Evolutionary conservation across 2,797 vertebrate species (phyloP), one percentile per base, ranked within the genome.

Genomic region (Gastrophryne carolinensis): DNA sequence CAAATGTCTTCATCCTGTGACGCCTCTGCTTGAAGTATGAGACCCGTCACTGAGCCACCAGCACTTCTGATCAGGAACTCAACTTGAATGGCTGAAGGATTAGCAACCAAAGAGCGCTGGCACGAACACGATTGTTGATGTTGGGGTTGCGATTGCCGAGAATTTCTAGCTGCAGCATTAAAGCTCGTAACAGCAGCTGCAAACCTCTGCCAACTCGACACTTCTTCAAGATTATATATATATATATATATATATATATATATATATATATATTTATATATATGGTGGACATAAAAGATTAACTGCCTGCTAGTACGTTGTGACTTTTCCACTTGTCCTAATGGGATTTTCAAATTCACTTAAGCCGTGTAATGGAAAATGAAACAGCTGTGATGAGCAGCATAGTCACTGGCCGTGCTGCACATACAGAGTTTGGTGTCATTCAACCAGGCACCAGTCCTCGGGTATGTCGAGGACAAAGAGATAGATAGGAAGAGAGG

Each of bases 261-360:
- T n/a, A n/a, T n/a, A n/a, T n/a, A n/a, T n/a, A n/a, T n/a, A n/a
- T n/a, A n/a, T n/a, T 26, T 30, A 3, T 56, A 53, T 29, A 69
- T 29, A 5, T 32, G 7, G 24, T 10, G 8, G 3, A 69, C 21
- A 69, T 68, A 34, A 68, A 68, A 68, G 65, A 27, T 24, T 9
- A 24, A 26, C 47, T 26, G 23, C 50, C 34, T n/a, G 26, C 23
- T 37, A 50, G 44, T 50, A 65, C 35, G 50, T 34, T 35, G 2
- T 41, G 24, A 56, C 66, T 56, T 56, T 53, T 57, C 66, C 66
- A 69, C 35, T 54, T 69, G 52, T 44, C 52, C 34, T 68, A 56
- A 56, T 68, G 52, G 32, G 49, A 68, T 68, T 68, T 50, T 68
- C 65, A 54, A 19, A 30, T 32, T 50, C 50, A 3, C 15, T 56